Evolutionary conservation across 2,797 vertebrate genomes (phyloP).

Genomic region (Cygnus olor): DNA sequence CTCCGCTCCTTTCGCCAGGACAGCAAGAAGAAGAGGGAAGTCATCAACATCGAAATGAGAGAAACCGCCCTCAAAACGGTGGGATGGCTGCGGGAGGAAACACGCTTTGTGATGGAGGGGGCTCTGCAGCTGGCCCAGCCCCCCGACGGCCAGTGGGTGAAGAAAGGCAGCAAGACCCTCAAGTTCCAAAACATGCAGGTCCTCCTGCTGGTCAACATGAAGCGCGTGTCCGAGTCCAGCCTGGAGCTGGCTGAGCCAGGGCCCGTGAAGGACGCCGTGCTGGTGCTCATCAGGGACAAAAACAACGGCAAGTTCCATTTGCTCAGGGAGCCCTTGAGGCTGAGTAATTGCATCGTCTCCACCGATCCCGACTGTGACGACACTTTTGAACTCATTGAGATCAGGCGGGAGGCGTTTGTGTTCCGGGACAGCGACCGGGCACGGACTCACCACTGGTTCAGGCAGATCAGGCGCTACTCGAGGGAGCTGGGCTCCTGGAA

Average conservation of each 20-base stretch:
- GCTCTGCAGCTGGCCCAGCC: conserved; percentile 90
- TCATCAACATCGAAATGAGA: conserved; percentile 91
- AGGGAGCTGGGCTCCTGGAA: conserved; percentile 90
- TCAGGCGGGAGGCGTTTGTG: conserved; percentile 89
- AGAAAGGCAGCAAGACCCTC: conserved; percentile 89
- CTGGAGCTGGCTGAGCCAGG: conserved; percentile 72
- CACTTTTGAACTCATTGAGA: conserved; percentile 92
- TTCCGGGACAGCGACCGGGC: conserved; percentile 88
- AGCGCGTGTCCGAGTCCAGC: conserved; percentile 73
- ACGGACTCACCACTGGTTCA: conserved; percentile 92
- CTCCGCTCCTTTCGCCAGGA: conserved; percentile 91
- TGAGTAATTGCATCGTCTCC: conserved; percentile 91
- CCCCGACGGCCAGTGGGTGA: conserved; percentile 90
- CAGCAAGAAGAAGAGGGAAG: conserved; percentile 91
- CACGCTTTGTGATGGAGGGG: conserved; percentile 91
- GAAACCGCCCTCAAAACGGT: conserved; percentile 90
- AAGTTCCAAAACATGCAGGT: conserved; percentile 94
- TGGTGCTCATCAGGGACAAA: conserved; percentile 93
- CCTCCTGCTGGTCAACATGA: conserved; percentile 88
- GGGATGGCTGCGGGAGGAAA: conserved; percentile 90
- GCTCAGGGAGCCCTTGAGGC: conserved; percentile 88
- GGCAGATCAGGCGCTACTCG: conserved; percentile 87
- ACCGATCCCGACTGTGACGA: conserved; percentile 88
- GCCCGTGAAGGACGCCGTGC: conserved; percentile 85
- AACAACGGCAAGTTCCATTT: conserved; percentile 90